A percentile compares a stretch with the other conserved stretches of the same genome.
Conservation (phyloP, 1,140 invertebrate genomes). For the Triops longicaudatus region DNA sequence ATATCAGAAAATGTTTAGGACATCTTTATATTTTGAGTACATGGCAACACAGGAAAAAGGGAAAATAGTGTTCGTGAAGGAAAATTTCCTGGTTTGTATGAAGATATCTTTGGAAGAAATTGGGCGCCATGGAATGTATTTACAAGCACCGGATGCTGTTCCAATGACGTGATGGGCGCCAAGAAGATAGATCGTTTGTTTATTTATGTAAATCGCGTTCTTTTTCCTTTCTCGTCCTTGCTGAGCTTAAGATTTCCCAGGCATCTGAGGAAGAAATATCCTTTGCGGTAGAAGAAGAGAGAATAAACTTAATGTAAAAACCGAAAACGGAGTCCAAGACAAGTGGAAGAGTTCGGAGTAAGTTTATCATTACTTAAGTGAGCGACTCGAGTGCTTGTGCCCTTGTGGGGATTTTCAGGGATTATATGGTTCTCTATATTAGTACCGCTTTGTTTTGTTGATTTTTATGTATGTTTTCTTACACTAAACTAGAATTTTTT, state of each 20-base stretch:
- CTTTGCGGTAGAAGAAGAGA: background rate
- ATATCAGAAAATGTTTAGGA: background rate
- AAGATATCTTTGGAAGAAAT: background rate
- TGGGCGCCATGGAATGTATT: background rate
- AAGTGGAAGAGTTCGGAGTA: too few relatives aligned
- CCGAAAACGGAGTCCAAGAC: too few relatives aligned
- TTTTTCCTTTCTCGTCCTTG: background rate
- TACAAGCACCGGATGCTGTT: constrained; percentile 11
- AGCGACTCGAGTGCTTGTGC: too few relatives aligned
- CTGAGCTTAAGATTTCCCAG: background rate
- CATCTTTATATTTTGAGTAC: background rate
- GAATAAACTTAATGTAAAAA: too few relatives aligned
- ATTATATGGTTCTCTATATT: too few relatives aligned
- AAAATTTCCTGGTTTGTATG: background rate
- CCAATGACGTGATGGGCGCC: constrained; percentile 2
- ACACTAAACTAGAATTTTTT: too few relatives aligned
- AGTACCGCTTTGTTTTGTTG: too few relatives aligned
- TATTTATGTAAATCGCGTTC: constrained; percentile 8
- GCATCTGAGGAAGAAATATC: background rate
- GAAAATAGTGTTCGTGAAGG: background rate
- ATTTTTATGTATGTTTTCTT: too few relatives aligned
- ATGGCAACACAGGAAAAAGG: background rate
- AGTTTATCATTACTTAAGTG: too few relatives aligned
- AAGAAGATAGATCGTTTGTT: constrained; percentile 5
- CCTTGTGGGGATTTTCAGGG: too few relatives aligned